Evolutionary conservation across 2,113 vertebrate species (phyloP).

Genomic region (Alaudala cheleensis): DNA sequence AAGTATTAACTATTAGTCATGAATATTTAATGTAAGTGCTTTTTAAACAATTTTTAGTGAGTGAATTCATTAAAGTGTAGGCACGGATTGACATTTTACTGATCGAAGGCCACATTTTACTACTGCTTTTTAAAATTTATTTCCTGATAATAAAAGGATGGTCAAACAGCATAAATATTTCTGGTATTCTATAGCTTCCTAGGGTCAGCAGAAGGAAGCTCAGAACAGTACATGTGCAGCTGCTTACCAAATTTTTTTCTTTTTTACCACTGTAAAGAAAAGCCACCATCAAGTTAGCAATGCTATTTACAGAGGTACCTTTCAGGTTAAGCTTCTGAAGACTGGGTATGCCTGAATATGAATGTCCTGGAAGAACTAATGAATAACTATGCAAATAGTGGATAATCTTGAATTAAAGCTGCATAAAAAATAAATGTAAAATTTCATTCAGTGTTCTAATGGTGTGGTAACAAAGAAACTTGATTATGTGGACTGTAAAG

Average conservation of each 20-base stretch:
- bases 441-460: neutral
- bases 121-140: neutral
- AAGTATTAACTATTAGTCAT: neutral
- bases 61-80: neutral
- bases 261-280: neutral
- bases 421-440: neutral
- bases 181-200: neutral
- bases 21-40: neutral
- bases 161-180: neutral
- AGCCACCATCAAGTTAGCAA: neutral
- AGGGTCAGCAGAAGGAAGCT: neutral
- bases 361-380: neutral
- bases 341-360: neutral
- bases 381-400: neutral
- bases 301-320: neutral
- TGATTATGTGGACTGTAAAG: neutral
- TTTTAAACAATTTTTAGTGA: neutral
- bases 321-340: neutral
- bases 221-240: fast-evolving
- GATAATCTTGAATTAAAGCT: neutral
- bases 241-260: neutral
- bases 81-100: neutral
- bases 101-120: neutral
- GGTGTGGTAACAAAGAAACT: neutral
- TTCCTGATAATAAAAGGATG: neutral